Conservation (phyloP, 2,113 vertebrate genomes). For the Ciconia maguari region DNA sequence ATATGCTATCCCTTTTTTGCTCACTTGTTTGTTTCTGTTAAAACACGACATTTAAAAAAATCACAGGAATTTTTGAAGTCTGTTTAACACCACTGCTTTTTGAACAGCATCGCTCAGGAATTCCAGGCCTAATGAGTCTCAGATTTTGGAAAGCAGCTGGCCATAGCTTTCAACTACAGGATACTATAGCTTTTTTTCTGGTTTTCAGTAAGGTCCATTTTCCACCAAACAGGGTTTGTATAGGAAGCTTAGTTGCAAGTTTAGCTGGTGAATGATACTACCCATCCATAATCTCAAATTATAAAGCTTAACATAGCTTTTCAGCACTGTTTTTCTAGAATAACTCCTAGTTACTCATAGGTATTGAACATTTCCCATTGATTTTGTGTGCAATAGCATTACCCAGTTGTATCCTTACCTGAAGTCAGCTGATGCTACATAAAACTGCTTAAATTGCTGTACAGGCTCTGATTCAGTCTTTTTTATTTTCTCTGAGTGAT, state of each 20-base stretch:
- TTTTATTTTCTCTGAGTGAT: background rate
- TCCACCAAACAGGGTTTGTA: background rate
- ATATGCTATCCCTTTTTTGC: background rate
- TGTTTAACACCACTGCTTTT: background rate
- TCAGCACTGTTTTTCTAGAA: background rate
- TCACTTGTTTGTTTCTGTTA: background rate
- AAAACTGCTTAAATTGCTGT: background rate
- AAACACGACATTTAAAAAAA: background rate
- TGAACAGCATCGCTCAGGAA: background rate
- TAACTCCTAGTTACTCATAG: background rate
- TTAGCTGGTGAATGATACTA: background rate
- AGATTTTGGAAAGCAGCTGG: background rate
- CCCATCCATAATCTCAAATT: background rate
- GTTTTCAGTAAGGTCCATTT: background rate
- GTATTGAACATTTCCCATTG: background rate
- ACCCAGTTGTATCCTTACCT: background rate
- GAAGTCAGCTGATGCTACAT: background rate
- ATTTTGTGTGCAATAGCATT: background rate
- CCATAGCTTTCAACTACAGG: background rate
- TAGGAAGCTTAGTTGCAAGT: background rate
- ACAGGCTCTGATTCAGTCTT: background rate
- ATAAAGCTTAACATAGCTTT: background rate
- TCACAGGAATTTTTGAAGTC: background rate
- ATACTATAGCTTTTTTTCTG: background rate
- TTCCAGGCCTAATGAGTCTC: background rate